phyloP scores from a whole-genome alignment of 2,888 invertebrate genomes.

The Perdita meconis region DNA sequence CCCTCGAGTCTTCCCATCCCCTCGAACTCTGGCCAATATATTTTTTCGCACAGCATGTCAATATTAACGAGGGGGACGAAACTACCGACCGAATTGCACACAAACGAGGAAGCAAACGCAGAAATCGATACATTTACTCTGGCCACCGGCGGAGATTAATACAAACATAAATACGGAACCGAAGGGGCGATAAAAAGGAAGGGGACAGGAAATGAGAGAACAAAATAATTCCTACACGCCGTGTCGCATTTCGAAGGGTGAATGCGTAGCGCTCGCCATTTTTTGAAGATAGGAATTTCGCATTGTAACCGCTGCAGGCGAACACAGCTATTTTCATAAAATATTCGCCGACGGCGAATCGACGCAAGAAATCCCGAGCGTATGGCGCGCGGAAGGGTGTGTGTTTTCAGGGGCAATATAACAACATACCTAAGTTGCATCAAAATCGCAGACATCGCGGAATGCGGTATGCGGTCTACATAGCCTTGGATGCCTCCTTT shows the following conservation, averaged over 20 bases:
- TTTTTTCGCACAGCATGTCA: not conserved
- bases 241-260: not conserved
- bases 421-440: conserved; percentile 44
- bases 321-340: conserved; percentile 32
- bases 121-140: not conserved
- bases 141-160: not conserved
- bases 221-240: not conserved
- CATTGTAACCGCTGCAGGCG: not conserved
- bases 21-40: not conserved
- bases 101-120: not conserved
- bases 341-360: conserved; percentile 31
- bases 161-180: not conserved
- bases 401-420: conserved; percentile 31
- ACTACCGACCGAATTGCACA: not conserved
- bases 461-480: conserved; percentile 49
- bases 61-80: not conserved
- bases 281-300: conserved; percentile 5
- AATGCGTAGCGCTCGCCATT: not conserved
- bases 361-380: conserved; percentile 25
- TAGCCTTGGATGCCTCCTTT: conserved; percentile 37
- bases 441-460: conserved; percentile 56
- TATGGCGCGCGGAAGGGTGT: not conserved
- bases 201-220: too few relatives aligned
- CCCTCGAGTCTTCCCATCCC: not conserved
- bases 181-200: not conserved